These are phyloP conservation scores for Euschistus heros DNA, from an alignment of 1,140 invertebrate genomes.

Conservation along the genomic window DNA sequence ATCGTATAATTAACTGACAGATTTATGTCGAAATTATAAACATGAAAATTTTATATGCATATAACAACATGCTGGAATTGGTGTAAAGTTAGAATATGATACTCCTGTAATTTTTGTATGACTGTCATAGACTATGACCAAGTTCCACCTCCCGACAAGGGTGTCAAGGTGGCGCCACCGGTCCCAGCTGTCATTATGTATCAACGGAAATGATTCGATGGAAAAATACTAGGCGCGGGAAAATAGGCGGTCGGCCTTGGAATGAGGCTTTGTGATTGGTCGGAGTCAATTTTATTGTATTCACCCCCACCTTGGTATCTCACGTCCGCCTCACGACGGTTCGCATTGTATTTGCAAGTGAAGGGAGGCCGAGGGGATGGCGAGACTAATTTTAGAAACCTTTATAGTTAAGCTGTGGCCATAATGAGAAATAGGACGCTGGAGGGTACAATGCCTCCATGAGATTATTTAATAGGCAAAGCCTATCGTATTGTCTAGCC, in stretches of 20 bases:
- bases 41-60: too few species aligned
- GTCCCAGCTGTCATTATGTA: neutral
- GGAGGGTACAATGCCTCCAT: neutral
- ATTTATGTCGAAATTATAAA: too few species aligned
- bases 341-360: constrained; percentile 6
- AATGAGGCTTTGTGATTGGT: constrained; percentile 6
- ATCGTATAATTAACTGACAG: too few species aligned
- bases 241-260: neutral
- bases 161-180: neutral
- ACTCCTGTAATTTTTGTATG: too few species aligned
- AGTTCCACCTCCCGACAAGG: neutral
- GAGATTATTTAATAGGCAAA: constrained; percentile 3
- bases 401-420: neutral
- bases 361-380: neutral
- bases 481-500: neutral
- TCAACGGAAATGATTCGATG: neutral
- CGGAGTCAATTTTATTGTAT: constrained; percentile 5
- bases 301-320: neutral
- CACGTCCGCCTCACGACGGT: neutral
- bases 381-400: constrained; percentile 5
- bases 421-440: constrained; percentile 3
- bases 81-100: too few species aligned
- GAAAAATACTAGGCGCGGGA: neutral
- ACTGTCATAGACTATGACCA: too few species aligned
- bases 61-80: too few species aligned